A percentile compares a stretch with the other conserved stretches of the same genome.
These are phyloP conservation scores for Volucella bombylans DNA, from an alignment of 2,888 invertebrate genomes.

Conservation along the genomic window DNA sequence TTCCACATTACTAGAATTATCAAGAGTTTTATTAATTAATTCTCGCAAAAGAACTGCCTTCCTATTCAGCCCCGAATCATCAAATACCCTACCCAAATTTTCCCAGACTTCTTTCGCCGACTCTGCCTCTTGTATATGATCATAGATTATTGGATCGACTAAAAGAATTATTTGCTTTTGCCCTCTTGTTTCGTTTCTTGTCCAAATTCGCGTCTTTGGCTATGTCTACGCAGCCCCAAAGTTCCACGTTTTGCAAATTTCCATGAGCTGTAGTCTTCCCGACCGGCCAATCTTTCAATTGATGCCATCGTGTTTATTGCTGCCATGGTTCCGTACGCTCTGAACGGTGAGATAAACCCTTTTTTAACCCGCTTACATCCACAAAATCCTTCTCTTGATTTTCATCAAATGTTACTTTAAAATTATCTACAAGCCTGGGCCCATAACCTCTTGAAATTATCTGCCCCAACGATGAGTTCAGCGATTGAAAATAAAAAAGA, in stretches of 20 bases:
- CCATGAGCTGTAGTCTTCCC: slow-evolving; percentile 55
- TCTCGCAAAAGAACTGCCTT: too few species aligned
- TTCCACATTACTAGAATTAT: slow-evolving; percentile 75
- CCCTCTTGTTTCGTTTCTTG: background rate
- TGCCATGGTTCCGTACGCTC: too few species aligned
- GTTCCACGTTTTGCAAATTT: too few species aligned
- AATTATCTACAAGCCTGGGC: too few species aligned
- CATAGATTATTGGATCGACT: slow-evolving; percentile 70
- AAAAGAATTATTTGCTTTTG: slow-evolving; percentile 49
- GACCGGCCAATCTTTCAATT: slow-evolving; percentile 35
- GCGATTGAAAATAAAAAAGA: too few species aligned
- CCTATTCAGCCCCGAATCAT: slow-evolving; percentile 72
- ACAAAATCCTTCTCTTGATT: too few species aligned
- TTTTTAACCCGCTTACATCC: too few species aligned
- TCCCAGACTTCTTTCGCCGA: slow-evolving; percentile 74
- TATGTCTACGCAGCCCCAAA: background rate
- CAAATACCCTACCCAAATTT: slow-evolving; percentile 74
- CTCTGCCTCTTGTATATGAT: slow-evolving; percentile 74
- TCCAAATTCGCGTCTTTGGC: background rate
- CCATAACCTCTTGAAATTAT: too few species aligned
- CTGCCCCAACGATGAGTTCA: too few species aligned
- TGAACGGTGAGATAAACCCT: too few species aligned
- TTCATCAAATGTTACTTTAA: too few species aligned
- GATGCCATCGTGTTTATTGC: background rate
- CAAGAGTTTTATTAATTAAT: slow-evolving; percentile 60